Evolutionary conservation across 2,888 invertebrate genomes (phyloP), one percentile per base, ranked within the genome.

Genomic region (Torymus auratus): DNA sequence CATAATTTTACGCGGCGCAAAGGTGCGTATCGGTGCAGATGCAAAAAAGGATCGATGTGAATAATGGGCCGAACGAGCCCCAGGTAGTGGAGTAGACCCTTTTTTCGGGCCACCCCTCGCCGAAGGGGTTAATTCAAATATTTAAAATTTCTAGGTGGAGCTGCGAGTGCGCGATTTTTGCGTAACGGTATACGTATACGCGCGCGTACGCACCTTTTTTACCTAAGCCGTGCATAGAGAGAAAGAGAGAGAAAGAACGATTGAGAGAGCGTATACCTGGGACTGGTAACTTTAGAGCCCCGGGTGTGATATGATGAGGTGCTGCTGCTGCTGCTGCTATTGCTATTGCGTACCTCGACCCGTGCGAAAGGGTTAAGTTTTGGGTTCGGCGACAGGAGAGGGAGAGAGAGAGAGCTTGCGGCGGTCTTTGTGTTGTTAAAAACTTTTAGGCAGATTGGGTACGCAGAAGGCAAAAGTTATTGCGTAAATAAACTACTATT

Each of bases 91-190:
- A 15, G 50, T 10, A 50, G 53, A 72, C 56, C 10, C 41, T 41
- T 41, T 10, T 28, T 28, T 41, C 41, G 7, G 41, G 41, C 5
- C 41, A 41, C 41, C 41, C 41, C 41, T 41, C 7, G 41, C 41
- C 41, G 78, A 86, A 88, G 87, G 89, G 89, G 84, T 90, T 90
- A 89, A 90, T 90, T 91, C 91, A 89, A 89, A 91, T 90, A 91
- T 90, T 90, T 87, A 88, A 90, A 89, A 90, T 88, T 88, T 85
- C 86, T 7, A 41, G 41, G 7, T 41, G 41, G 41, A 41, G 41
- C 28, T 15, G 56, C 86, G 20, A 15, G 13, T 28, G 83, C 82
- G 83, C 84, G 77, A 88, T 87, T 89, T 90, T 89, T 89, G 89
- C 89, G 88, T 86, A 89, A 90, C 89, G 88, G 87, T 82, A 80